These are phyloP conservation scores for Plodia interpunctella DNA, from an alignment of 1,140 invertebrate species.

Conservation along the genomic window DNA sequence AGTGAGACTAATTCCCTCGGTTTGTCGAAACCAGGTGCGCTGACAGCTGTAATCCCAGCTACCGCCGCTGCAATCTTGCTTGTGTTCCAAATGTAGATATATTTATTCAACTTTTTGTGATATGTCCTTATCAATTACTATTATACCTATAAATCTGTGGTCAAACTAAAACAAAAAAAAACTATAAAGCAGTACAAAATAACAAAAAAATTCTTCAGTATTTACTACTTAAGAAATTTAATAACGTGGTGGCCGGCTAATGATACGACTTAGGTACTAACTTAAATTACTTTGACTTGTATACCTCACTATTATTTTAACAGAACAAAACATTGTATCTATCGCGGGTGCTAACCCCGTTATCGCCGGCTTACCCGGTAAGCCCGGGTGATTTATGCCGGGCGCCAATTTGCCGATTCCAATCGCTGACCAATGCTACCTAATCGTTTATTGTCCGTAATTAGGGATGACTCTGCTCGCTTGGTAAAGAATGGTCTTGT, in stretches of 20 bases:
- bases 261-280: no score
- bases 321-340: no score
- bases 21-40: conserved; percentile 60
- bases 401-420: conserved; percentile 4
- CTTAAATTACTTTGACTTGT: no score
- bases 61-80: not conserved
- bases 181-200: no score
- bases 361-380: conserved; percentile 14
- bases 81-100: no score
- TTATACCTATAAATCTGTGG: no score
- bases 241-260: no score
- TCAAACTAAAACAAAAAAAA: no score
- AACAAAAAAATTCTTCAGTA: no score
- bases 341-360: conserved; percentile 10
- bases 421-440: not conserved
- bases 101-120: not conserved
- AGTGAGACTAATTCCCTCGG: conserved; percentile 63
- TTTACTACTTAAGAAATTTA: no score
- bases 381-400: not conserved
- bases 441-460: conserved; percentile 11
- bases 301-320: no score
- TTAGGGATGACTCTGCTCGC: not conserved
- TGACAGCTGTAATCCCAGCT: conserved; percentile 45
- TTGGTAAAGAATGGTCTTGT: not conserved
- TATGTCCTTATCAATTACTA: no score